Percentiles rank a stretch among this genome's conserved stretches.
Conservation (phyloP, 1,140 invertebrate genomes). For the Halesus radiatus region DNA sequence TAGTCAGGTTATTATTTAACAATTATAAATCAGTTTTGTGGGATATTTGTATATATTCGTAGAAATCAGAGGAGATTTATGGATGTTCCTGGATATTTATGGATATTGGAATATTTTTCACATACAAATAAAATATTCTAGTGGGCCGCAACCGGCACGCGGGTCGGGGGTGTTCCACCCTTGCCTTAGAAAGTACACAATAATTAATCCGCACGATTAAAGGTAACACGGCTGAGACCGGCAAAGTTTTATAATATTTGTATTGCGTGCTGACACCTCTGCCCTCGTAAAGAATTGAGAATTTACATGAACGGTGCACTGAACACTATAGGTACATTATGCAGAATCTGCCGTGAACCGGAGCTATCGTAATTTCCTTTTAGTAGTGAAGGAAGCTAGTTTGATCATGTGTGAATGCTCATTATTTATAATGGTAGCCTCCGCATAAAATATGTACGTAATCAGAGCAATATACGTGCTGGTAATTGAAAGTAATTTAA, state of each 20-base stretch:
- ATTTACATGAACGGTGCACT: conserved; percentile 7
- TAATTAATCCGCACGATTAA: conserved; percentile 8
- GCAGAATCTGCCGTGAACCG: background rate
- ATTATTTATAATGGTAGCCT: conserved; percentile 29
- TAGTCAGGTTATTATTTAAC: too few relatives aligned
- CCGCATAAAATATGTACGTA: conserved; percentile 24
- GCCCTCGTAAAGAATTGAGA: background rate
- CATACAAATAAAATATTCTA: too few relatives aligned
- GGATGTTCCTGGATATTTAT: too few relatives aligned
- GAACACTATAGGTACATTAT: background rate
- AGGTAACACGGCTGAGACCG: background rate
- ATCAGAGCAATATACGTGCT: conserved; percentile 13
- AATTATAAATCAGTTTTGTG: too few relatives aligned
- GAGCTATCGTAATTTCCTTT: background rate
- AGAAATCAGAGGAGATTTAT: too few relatives aligned
- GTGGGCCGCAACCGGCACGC: too few relatives aligned
- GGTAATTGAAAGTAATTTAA: background rate
- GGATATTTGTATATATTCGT: too few relatives aligned
- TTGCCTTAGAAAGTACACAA: background rate
- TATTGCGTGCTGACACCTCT: conserved; percentile 9
- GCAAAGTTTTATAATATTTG: conserved; percentile 1
- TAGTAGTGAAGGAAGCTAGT: too few relatives aligned
- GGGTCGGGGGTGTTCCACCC: too few relatives aligned
- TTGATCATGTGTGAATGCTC: background rate
- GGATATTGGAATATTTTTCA: too few relatives aligned